Percentiles rank a stretch among this genome's conserved stretches.
Conservation (phyloP, 2,113 vertebrate genomes). For the Marmota monax region DNA sequence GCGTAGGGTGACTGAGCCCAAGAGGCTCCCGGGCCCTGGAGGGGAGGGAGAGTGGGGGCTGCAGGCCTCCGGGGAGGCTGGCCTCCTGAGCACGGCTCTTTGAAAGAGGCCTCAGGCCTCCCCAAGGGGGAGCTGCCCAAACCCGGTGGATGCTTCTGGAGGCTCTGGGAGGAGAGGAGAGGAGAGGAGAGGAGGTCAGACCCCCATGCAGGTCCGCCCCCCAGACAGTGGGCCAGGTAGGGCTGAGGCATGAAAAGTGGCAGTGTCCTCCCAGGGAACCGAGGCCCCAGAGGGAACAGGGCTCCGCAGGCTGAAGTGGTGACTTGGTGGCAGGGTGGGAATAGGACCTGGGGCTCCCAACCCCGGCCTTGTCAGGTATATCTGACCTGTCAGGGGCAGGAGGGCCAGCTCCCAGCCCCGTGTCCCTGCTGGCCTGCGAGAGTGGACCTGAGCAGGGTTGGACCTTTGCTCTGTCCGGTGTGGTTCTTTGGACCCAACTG, state of each 20-base stretch:
- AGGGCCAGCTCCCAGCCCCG: not conserved
- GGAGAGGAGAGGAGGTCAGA: rapidly evolving
- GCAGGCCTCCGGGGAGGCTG: not conserved
- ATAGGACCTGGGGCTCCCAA: not conserved
- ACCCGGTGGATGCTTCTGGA: not conserved
- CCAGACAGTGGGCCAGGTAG: not conserved
- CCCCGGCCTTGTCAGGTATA: not conserved
- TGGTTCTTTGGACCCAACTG: not conserved
- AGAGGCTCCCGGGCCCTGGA: not conserved
- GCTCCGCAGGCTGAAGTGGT: rapidly evolving
- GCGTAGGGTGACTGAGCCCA: constrained; percentile 11
- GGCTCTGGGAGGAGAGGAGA: not conserved
- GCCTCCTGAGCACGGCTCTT: not conserved
- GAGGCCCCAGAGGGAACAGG: not conserved
- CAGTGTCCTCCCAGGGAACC: not conserved
- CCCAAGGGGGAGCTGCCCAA: not conserved
- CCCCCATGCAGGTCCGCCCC: not conserved
- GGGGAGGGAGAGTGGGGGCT: not conserved
- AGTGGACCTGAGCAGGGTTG: not conserved
- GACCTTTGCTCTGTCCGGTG: too few relatives aligned
- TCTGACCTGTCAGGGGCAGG: not conserved
- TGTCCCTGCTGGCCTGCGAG: not conserved
- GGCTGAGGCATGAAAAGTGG: not conserved
- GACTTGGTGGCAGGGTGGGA: not conserved
- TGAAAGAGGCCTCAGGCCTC: not conserved